A percentile compares a stretch with the other conserved stretches of the same genome.
These are phyloP conservation scores for Coptodon rendalli DNA, from an alignment of 2,113 vertebrate genomes.

Conservation along the genomic window DNA sequence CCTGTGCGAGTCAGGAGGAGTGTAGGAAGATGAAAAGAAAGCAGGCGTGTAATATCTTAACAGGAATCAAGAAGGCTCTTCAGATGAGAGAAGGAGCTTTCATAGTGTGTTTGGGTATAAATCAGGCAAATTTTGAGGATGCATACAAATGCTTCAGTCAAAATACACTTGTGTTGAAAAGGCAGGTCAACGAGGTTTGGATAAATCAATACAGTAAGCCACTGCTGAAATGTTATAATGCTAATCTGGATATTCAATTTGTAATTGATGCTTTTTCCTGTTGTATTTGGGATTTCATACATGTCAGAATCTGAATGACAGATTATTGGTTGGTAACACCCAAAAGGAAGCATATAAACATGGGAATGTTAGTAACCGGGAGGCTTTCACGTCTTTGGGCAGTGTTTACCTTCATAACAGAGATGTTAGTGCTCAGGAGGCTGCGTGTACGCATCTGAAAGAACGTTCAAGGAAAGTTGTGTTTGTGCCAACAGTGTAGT, in stretches of 20 bases:
- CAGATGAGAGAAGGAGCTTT: background rate
- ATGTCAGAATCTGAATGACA: background rate
- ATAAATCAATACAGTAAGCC: background rate
- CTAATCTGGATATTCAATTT: background rate
- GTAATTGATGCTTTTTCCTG: background rate
- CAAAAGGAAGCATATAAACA: background rate
- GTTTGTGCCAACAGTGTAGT: background rate
- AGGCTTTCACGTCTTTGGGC: background rate
- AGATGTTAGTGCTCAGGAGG: background rate
- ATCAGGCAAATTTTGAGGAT: background rate
- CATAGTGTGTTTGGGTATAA: rapidly evolving
- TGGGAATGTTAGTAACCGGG: background rate
- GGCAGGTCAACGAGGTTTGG: background rate
- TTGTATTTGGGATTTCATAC: background rate
- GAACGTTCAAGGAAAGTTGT: background rate
- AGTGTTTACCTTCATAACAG: background rate
- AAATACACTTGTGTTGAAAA: background rate
- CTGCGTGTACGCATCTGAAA: background rate
- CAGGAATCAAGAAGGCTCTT: background rate
- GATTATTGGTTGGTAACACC: background rate
- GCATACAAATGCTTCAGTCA: background rate
- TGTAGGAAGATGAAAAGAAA: too few relatives aligned
- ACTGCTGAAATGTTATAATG: background rate
- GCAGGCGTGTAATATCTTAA: too few relatives aligned
- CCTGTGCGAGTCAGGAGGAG: too few relatives aligned